phyloP scores from a whole-genome alignment of 2,113 vertebrate species.

The Tachuris rubrigastra region DNA sequence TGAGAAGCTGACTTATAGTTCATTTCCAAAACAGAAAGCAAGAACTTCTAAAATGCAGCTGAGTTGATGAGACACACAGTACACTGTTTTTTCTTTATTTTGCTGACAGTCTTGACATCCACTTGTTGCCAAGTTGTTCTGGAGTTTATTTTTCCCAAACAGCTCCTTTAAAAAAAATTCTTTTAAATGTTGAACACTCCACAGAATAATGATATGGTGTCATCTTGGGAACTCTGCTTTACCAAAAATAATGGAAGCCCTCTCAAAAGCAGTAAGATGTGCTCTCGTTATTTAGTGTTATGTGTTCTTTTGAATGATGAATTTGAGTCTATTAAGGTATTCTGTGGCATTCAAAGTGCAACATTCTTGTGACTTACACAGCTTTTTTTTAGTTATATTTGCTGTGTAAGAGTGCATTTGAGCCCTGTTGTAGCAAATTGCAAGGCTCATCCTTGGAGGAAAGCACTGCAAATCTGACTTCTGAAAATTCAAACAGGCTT shows the following conservation, averaged over 20 bases:
- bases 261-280: not conserved
- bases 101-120: not conserved
- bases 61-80: not conserved
- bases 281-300: not conserved
- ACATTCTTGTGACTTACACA: not conserved
- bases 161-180: not conserved
- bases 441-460: not conserved
- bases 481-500: not conserved
- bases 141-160: not conserved
- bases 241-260: not conserved
- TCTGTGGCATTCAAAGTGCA: not conserved
- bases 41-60: not conserved
- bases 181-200: not conserved
- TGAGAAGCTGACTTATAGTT: not conserved
- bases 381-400: not conserved
- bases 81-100: conserved; percentile 7
- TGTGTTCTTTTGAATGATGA: not conserved
- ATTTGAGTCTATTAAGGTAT: not conserved
- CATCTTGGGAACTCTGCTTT: not conserved
- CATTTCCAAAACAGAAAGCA: not conserved
- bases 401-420: not conserved
- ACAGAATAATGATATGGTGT: not conserved
- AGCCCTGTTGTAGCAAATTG: not conserved
- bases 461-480: not conserved
- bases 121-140: not conserved